Evolutionary conservation across 2,797 vertebrate genomes (phyloP).

Genomic region (Holocentrus rufus): DNA sequence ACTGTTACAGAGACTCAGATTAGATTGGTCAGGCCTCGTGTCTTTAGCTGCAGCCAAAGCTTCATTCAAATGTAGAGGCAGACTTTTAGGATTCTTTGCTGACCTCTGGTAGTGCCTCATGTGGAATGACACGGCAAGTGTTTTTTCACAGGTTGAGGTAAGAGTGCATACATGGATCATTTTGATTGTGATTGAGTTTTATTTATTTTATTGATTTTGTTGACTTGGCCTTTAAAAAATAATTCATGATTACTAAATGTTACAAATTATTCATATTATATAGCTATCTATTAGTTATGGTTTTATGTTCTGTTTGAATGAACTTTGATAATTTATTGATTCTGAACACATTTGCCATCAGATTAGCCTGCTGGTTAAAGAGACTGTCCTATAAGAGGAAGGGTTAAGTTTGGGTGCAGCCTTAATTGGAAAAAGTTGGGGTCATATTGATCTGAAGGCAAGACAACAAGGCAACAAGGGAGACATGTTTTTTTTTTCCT

Average conservation of each 20-base stretch:
- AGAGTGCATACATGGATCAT: background rate
- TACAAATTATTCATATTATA: background rate
- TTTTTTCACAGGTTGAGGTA: background rate
- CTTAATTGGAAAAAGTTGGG: background rate
- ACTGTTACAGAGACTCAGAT: background rate
- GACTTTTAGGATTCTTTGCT: background rate
- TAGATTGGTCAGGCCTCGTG: slow-evolving; percentile 61
- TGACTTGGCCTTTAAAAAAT: background rate
- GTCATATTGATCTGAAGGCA: background rate
- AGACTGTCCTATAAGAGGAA: background rate
- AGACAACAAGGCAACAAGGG: background rate
- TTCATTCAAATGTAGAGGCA: slow-evolving; percentile 1
- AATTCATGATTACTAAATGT: no score
- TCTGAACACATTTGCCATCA: background rate
- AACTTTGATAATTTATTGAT: background rate
- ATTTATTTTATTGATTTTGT: background rate
- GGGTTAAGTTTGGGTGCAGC: background rate
- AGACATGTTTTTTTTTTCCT: background rate
- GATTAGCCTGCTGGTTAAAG: no score
- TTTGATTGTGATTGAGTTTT: background rate
- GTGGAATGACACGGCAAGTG: background rate
- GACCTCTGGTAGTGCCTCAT: no score
- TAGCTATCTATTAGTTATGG: no score
- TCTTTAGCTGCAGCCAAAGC: background rate
- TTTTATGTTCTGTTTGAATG: background rate